Evolutionary conservation across 2,888 invertebrate species (phyloP).

Genomic region (Cantharis rufa): DNA sequence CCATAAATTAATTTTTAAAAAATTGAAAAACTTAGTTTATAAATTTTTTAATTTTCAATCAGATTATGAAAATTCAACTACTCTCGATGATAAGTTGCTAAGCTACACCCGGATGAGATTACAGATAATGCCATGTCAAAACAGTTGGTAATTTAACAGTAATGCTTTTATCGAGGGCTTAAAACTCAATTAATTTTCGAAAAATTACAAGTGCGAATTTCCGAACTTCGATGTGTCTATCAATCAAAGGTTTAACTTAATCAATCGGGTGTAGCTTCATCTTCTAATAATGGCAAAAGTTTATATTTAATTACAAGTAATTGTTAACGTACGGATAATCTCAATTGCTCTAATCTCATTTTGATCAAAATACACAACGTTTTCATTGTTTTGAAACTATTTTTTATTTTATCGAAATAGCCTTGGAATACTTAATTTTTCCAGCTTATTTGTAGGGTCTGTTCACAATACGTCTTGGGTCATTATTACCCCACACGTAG

Average conservation of each 20-base stretch:
- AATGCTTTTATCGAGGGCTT: not conserved
- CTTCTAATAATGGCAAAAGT: not conserved
- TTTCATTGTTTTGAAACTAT: not conserved
- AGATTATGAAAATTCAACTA: not conserved
- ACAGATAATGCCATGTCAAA: not conserved
- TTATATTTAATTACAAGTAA: not conserved
- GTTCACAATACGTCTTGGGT: no score
- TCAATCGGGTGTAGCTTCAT: not conserved
- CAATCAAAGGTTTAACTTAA: not conserved
- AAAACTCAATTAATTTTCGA: not conserved
- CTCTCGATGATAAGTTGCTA: not conserved
- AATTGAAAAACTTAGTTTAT: no score
- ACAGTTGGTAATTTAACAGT: not conserved
- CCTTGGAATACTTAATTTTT: not conserved
- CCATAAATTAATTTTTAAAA: no score
- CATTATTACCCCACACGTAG: no score
- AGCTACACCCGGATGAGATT: not conserved
- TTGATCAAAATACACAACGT: not conserved
- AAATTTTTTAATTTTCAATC: no score
- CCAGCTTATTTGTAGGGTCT: no score
- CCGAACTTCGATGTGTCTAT: not conserved
- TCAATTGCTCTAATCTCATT: not conserved
- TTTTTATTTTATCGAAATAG: not conserved
- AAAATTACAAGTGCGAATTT: not conserved
- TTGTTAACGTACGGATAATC: not conserved